Evolutionary conservation across 2,888 invertebrate genomes (phyloP).

Genomic region (Ormyrus thymus): DNA sequence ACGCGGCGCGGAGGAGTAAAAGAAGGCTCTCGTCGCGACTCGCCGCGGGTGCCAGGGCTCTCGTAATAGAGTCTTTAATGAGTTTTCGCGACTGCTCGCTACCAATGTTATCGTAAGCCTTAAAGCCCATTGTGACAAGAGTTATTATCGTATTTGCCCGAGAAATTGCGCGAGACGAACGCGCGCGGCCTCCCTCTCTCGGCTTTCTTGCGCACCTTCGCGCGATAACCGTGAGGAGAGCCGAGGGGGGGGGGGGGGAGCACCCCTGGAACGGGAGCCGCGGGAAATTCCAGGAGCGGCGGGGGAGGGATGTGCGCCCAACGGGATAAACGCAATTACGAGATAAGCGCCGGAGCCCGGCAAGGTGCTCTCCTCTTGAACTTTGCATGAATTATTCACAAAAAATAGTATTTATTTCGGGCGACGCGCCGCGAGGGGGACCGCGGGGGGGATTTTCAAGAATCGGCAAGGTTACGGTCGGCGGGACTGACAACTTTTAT

Average conservation of each 20-base stretch:
- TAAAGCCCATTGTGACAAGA: conserved; percentile 55
- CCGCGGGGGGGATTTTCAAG: no score
- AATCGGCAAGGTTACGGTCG: no score
- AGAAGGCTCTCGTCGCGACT: not conserved
- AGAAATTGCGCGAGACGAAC: conserved; percentile 54
- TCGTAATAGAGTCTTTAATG: conserved; percentile 62
- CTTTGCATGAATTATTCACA: conserved; percentile 34
- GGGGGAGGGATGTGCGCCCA: conserved; percentile 1
- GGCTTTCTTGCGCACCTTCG: conserved; percentile 37
- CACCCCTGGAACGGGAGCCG: not conserved
- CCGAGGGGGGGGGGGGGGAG: not conserved
- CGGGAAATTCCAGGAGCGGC: not conserved
- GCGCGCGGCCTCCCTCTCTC: not conserved
- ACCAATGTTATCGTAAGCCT: conserved; percentile 54
- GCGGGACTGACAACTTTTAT: no score
- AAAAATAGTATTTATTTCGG: conserved; percentile 37
- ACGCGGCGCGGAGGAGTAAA: no score
- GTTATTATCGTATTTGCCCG: conserved; percentile 57
- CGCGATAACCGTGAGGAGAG: conserved; percentile 38
- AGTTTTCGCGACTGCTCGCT: conserved; percentile 59
- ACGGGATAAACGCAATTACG: conserved; percentile 48
- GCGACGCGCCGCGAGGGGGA: no score
- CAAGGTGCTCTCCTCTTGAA: not conserved
- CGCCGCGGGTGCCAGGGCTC: not conserved
- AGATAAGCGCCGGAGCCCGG: conserved; percentile 26